Base-by-base conservation (phyloP, 1,140 invertebrate genomes). In the Seison nebaliae region DNA sequence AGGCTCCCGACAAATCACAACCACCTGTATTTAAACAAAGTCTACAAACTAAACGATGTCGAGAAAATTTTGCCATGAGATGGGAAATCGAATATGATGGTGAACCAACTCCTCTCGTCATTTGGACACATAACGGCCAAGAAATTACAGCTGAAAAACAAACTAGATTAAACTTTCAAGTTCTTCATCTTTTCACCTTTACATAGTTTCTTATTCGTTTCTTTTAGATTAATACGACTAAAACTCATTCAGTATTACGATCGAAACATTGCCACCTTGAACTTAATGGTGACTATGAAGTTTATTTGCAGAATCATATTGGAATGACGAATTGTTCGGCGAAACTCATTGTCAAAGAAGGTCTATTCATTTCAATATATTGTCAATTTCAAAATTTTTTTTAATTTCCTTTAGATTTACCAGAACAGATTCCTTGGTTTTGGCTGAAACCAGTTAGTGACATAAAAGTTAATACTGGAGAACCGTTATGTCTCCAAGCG, bases 401-500 rank as follows among this genome's bases (percentile, higher is more conserved):
- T 26, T 26, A 11, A 26, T 26, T 26, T 3, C 9, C 12, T 11
- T 8, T 26, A 11, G 12, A 11, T 26, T 8, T 12, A 11, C 9
- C 9, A 26, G 24, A 26, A 11, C 24, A 26, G 12, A 26, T 12
- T 11, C 24, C 24, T 26, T 12, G 24, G 2, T 26, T 26, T 26
- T 12, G 12, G 9, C 3, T 26, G 9, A 8, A 8, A 26, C 2
- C 3, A 3, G 24, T 11, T 26, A 26, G 24, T 26, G 24, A 26
- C 2, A 6, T 26, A 11, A 33, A 22, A 8, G 29, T 18, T 15
- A 39, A 39, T 15, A 39, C 28, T 15, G 38, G 38, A n/a, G 38
- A 40, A 28, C 38, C 70, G 1, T 68, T 74, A 1, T 55, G 70
- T 5, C 76, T 80, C 54, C 71, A 76, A 46, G 76, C 73, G 46